Percentiles rank a stretch among this genome's conserved stretches.
Conservation (phyloP, 1,140 invertebrate species). For the Drosophila elegans region DNA sequence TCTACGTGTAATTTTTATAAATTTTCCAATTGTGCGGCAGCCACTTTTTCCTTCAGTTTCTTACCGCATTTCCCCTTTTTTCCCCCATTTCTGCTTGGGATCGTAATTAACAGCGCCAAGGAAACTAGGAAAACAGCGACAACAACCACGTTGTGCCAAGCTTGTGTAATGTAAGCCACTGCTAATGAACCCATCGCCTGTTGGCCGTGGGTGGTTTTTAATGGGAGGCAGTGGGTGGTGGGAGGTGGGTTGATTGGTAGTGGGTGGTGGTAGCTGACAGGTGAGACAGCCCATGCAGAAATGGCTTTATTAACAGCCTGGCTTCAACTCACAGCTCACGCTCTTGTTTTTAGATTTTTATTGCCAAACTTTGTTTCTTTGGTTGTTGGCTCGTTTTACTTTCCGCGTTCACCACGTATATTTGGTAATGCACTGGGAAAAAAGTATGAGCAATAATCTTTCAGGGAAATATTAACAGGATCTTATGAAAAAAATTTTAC, state of each 20-base stretch:
- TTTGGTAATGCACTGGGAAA: conserved; percentile 36
- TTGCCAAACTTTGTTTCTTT: conserved; percentile 78
- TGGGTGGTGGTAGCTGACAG: conserved; percentile 25
- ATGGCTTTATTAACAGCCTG: conserved; percentile 74
- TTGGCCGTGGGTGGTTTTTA: conserved; percentile 9
- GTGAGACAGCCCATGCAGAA: conserved; percentile 64
- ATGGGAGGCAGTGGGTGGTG: conserved; percentile 2
- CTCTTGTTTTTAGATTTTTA: conserved; percentile 73
- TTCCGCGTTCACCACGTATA: conserved; percentile 43
- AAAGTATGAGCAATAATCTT: background rate
- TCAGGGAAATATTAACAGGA: no score
- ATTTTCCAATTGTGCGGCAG: conserved; percentile 64
- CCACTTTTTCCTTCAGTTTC: conserved; percentile 12
- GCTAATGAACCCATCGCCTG: conserved; percentile 72
- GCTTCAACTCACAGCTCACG: conserved; percentile 8
- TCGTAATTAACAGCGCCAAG: conserved; percentile 72
- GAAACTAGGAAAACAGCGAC: conserved; percentile 52
- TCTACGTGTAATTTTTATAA: conserved; percentile 83
- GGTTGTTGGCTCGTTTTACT: conserved; percentile 27
- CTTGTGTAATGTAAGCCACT: conserved; percentile 62
- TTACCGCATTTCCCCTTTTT: background rate
- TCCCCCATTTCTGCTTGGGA: conserved; percentile 28
- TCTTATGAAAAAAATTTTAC: no score
- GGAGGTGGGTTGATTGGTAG: background rate
- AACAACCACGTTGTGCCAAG: conserved; percentile 24